A percentile compares a stretch with the other conserved stretches of the same genome.
Evolutionary conservation across 1,140 invertebrate genomes (phyloP).

Genomic region (Metaphire vulgaris): DNA sequence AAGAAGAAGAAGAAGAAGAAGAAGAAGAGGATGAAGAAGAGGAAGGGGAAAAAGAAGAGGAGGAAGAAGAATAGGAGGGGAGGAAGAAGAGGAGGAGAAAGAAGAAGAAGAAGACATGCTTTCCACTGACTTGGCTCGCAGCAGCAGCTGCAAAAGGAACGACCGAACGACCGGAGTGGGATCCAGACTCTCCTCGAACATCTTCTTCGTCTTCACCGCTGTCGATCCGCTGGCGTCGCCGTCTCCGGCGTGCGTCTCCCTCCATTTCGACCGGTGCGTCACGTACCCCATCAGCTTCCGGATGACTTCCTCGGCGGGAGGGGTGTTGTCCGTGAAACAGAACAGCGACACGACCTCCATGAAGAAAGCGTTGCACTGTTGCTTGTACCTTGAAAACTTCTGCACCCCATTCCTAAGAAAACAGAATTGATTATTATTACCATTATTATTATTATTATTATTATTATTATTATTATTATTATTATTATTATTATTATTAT

Average conservation of each 20-base stretch:
- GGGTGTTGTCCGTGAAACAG: constrained; percentile 37
- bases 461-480: not conserved
- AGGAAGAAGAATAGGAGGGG: too few relatives aligned
- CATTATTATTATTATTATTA: not conserved
- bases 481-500: not conserved
- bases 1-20: too few relatives aligned
- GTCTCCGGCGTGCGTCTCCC: not conserved
- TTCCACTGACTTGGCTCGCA: constrained; percentile 34
- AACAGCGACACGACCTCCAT: constrained; percentile 42
- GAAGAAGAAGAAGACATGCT: too few relatives aligned
- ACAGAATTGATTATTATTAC: constrained; percentile 2
- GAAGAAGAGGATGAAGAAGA: too few relatives aligned
- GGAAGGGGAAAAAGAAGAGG: too few relatives aligned
- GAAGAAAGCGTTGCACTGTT: constrained; percentile 40
- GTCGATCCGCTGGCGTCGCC: constrained; percentile 26
- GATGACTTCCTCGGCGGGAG: constrained; percentile 37
- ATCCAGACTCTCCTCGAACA: constrained; percentile 40
- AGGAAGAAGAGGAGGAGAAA: too few relatives aligned
- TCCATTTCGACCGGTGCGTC: constrained; percentile 22
- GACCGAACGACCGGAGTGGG: constrained; percentile 43
- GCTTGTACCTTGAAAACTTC: constrained; percentile 31
- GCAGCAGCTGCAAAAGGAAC: constrained; percentile 40
- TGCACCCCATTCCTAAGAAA: constrained; percentile 16
- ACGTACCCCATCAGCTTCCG: constrained; percentile 39
- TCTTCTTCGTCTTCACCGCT: constrained; percentile 11